Percentiles rank a stretch among this genome's conserved stretches.
These are phyloP conservation scores for Bombus vancouverensis DNA, from an alignment of 1,140 invertebrate species.

Conservation along the genomic window DNA sequence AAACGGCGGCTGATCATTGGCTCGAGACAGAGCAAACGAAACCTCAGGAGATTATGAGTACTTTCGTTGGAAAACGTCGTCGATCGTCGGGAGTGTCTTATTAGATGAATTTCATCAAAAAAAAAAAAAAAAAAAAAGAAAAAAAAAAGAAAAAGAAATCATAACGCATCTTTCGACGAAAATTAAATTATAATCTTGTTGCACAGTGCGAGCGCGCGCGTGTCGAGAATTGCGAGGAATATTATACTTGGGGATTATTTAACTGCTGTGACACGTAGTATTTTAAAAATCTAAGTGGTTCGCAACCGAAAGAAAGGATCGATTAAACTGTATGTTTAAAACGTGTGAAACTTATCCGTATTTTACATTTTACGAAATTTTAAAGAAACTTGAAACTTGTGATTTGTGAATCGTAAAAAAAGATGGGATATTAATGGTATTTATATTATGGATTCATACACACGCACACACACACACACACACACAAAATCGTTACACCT, in stretches of 20 bases:
- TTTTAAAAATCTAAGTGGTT: background rate
- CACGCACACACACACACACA: rapidly evolving
- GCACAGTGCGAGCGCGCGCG: background rate
- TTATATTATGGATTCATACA: background rate
- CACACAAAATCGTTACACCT: background rate
- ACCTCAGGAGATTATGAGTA: constrained; percentile 73
- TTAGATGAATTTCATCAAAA: background rate
- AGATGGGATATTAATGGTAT: background rate
- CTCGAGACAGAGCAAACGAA: constrained; percentile 79
- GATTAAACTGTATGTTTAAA: no score
- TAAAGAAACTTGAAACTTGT: background rate
- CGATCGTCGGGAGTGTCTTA: background rate
- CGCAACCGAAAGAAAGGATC: background rate
- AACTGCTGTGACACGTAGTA: background rate
- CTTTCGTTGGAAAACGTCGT: background rate
- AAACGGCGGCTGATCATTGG: constrained; percentile 75
- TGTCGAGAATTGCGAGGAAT: background rate
- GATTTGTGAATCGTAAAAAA: background rate
- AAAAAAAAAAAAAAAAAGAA: background rate
- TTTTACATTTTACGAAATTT: background rate
- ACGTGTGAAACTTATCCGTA: no score
- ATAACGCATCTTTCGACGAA: background rate
- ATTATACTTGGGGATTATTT: background rate
- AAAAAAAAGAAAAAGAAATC: background rate
- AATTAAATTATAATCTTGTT: background rate